Evolutionary conservation across 2,113 vertebrate species (phyloP).

Genomic region (Rhinolophus ferrumequinum): DNA sequence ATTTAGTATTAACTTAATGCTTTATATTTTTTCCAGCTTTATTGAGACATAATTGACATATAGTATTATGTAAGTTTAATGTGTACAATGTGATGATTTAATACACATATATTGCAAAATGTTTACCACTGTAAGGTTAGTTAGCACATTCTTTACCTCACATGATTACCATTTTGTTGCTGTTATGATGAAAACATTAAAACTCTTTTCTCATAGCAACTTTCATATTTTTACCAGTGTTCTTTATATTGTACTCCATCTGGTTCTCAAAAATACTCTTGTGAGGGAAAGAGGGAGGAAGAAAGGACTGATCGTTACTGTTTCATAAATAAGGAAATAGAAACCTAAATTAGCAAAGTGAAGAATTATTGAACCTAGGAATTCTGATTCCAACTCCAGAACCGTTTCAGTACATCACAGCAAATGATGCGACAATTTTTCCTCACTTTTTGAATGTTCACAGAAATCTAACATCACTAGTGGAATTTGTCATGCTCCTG

Average conservation of each 20-base stretch:
- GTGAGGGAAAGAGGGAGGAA: background rate
- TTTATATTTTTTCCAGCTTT: conserved; percentile 31
- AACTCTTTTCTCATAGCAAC: background rate
- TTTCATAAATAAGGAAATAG: conserved; percentile 24
- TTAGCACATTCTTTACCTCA: background rate
- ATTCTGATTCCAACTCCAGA: background rate
- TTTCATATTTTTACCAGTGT: background rate
- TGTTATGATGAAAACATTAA: background rate
- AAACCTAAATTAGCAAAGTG: background rate
- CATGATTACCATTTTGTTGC: background rate
- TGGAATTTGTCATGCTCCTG: background rate
- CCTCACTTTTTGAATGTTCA: background rate
- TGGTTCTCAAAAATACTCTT: background rate
- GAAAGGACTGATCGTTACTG: background rate
- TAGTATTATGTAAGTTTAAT: background rate
- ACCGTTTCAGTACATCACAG: background rate
- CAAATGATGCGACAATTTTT: background rate
- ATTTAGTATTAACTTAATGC: conserved; percentile 7
- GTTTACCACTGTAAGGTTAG: background rate
- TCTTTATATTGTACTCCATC: background rate
- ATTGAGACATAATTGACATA: background rate
- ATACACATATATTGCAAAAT: background rate
- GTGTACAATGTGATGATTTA: background rate
- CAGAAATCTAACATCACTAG: background rate
- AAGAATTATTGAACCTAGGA: background rate